Evolutionary conservation across 2,797 vertebrate species (phyloP).

Genomic region (Champsocephalus esox): DNA sequence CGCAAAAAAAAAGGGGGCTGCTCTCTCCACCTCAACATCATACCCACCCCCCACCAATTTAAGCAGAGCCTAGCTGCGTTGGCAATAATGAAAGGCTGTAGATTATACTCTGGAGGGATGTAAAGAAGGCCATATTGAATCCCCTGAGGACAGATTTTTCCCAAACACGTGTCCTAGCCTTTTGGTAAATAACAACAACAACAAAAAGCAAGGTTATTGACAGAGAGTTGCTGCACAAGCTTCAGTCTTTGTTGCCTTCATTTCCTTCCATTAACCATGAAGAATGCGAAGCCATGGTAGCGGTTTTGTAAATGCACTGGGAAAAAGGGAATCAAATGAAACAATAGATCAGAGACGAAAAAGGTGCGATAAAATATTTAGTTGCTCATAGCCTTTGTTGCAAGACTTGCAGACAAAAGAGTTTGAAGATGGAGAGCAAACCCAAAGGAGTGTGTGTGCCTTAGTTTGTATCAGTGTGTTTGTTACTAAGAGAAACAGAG

Average conservation of each 20-base stretch:
- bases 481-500: conserved; percentile 29
- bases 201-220: conserved; percentile 43
- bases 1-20: conserved; percentile 54
- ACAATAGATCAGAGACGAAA: conserved; percentile 59
- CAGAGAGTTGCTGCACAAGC: conserved; percentile 40
- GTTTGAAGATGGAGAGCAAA: conserved; percentile 39
- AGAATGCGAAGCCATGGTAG: conserved; percentile 24
- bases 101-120: conserved; percentile 65
- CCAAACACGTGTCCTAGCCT: conserved; percentile 35
- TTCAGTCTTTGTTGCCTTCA: conserved; percentile 54
- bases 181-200: conserved; percentile 64
- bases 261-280: conserved; percentile 41
- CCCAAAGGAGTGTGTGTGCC: conserved; percentile 17
- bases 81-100: conserved; percentile 72
- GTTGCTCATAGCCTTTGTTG: conserved; percentile 41
- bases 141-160: conserved; percentile 63
- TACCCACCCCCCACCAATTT: conserved; percentile 52
- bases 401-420: conserved; percentile 48
- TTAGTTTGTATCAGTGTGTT: conserved; percentile 1
- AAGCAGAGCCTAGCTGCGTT: conserved; percentile 57
- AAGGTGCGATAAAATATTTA: conserved; percentile 70
- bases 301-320: conserved; percentile 13
- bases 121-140: conserved; percentile 52
- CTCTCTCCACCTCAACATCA: conserved; percentile 47
- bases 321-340: conserved; percentile 45